Evolutionary conservation across 2,113 vertebrate species (phyloP).

Genomic region (Urocynchramus pylzowi): DNA sequence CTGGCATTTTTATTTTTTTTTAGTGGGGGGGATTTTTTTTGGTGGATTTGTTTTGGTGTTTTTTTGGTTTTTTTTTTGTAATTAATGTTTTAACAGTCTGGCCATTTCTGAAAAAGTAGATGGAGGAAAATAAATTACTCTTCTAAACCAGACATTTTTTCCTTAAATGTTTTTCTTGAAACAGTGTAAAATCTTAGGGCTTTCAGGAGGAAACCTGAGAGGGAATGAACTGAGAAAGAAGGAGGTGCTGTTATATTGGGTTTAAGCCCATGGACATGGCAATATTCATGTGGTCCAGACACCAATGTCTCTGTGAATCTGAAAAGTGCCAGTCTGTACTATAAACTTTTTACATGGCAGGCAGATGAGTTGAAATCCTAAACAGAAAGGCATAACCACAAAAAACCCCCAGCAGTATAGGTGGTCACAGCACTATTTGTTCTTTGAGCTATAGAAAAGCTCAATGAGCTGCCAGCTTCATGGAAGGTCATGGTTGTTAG

Average conservation of each 20-base stretch:
- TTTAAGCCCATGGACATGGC: background rate
- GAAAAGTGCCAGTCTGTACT: background rate
- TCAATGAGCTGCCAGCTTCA: background rate
- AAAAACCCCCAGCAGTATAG: background rate
- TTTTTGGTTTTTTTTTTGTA: background rate
- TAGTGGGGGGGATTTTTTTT: background rate
- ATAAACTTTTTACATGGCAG: background rate
- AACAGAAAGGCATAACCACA: background rate
- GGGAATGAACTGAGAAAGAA: background rate
- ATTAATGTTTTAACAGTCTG: slow-evolving; percentile 33
- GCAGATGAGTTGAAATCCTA: background rate
- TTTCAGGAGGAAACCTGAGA: background rate
- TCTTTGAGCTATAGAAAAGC: background rate
- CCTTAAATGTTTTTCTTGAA: slow-evolving; percentile 25
- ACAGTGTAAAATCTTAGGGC: background rate
- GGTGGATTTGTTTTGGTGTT: no score
- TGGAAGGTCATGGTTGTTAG: background rate
- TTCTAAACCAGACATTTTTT: slow-evolving; percentile 37
- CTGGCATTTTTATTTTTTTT: background rate
- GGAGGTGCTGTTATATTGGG: background rate
- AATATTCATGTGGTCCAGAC: background rate
- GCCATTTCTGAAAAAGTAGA: slow-evolving; percentile 30
- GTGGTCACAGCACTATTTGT: background rate
- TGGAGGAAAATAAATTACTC: slow-evolving; percentile 22
- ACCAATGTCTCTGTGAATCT: background rate